A percentile compares a stretch with the other conserved stretches of the same genome.
Conservation (phyloP, 2,888 invertebrate species). For the Drosophila antonietae region DNA sequence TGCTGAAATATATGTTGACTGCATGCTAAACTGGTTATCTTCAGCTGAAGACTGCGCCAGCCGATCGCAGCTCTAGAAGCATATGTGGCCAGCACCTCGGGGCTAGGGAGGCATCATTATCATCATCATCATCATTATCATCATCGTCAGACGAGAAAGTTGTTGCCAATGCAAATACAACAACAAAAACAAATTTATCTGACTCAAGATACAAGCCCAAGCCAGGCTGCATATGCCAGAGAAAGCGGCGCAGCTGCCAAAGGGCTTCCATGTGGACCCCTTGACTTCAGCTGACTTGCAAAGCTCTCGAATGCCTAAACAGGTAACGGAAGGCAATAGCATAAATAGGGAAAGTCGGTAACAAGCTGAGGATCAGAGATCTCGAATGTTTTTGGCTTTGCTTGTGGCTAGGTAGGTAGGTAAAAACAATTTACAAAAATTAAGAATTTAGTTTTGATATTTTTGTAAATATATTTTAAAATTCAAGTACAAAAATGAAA, state of each 20-base stretch:
- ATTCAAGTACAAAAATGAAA: too few relatives aligned
- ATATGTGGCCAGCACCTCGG: constrained; percentile 7
- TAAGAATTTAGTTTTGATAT: background rate
- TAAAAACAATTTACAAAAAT: background rate
- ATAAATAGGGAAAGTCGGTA: background rate
- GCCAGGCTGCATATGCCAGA: constrained; percentile 6
- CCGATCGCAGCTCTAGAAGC: constrained; percentile 27
- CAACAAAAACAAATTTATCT: background rate
- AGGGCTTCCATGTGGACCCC: background rate
- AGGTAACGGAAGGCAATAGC: background rate
- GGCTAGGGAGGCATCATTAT: constrained; percentile 26
- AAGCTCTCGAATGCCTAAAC: background rate
- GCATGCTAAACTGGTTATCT: constrained; percentile 59
- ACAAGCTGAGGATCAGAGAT: background rate
- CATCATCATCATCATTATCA: background rate
- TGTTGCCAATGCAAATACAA: constrained; percentile 26
- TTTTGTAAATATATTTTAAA: background rate
- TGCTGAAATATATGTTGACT: constrained; percentile 5
- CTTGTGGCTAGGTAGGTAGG: too few relatives aligned
- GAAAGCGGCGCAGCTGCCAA: constrained; percentile 19
- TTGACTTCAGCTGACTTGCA: background rate
- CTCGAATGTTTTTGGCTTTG: background rate
- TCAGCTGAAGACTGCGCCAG: constrained; percentile 60
- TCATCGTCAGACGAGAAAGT: constrained; percentile 24
- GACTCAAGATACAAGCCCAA: background rate